Evolutionary conservation across 2,797 vertebrate species (phyloP).

Genomic region (Euthynnus affinis): DNA sequence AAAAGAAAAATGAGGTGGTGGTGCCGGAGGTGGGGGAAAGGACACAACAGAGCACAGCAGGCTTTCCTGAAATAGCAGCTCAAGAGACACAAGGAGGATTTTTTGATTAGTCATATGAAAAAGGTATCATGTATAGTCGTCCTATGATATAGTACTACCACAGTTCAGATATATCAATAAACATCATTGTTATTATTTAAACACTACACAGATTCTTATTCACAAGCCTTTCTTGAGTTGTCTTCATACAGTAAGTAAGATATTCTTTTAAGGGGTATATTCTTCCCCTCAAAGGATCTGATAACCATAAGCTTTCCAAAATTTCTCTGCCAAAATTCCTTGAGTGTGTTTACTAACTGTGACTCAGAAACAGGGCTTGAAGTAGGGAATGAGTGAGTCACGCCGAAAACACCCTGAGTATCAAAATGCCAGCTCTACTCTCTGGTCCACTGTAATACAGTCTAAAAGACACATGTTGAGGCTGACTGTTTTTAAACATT

Average conservation of each 20-base stretch:
- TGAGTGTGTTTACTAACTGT: constrained; percentile 60
- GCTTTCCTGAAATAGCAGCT: constrained; percentile 61
- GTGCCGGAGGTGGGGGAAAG: constrained; percentile 22
- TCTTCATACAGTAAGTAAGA: neutral
- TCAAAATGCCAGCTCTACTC: constrained; percentile 38
- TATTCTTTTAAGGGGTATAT: constrained; percentile 37
- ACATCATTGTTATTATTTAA: constrained; percentile 16
- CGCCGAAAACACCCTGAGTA: constrained; percentile 48
- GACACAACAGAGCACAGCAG: constrained; percentile 35
- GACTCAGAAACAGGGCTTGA: constrained; percentile 65
- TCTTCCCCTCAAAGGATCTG: constrained; percentile 55
- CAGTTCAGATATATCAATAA: constrained; percentile 1
- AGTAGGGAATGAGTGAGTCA: constrained; percentile 76
- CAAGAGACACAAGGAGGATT: constrained; percentile 10
- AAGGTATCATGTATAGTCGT: constrained; percentile 38
- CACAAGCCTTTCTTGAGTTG: constrained; percentile 21
- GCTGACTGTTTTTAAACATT: neutral
- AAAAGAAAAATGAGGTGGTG: constrained; percentile 28
- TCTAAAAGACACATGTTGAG: neutral
- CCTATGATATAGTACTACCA: constrained; percentile 25
- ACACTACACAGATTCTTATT: constrained; percentile 9
- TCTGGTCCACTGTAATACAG: constrained; percentile 25
- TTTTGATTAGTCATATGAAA: constrained; percentile 55
- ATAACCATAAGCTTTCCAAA: constrained; percentile 65
- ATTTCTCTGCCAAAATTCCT: constrained; percentile 64